phyloP scores from a whole-genome alignment of 1,140 invertebrate species.

The Caerostris extrusa region DNA sequence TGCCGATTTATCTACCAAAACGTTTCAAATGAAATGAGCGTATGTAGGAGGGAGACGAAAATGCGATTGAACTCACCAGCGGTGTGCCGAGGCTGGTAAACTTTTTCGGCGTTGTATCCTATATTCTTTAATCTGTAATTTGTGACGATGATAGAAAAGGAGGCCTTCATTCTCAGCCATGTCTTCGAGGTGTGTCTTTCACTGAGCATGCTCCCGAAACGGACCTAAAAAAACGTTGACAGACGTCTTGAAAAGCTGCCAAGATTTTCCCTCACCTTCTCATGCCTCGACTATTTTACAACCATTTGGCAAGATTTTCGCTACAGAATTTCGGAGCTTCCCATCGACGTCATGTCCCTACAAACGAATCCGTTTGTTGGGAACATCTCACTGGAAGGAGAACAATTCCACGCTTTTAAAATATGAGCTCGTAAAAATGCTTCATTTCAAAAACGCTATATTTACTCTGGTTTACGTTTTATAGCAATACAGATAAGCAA shows the following conservation, averaged over 20 bases:
- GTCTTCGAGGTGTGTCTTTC: conserved; percentile 31
- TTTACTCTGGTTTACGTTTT: conserved; percentile 14
- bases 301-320: conserved; percentile 34
- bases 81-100: conserved; percentile 63
- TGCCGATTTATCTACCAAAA: too few species aligned
- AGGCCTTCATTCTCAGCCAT: conserved; percentile 62
- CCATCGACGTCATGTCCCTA: conserved; percentile 18
- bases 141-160: conserved; percentile 62
- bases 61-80: conserved; percentile 27
- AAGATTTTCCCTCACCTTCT: conserved; percentile 46
- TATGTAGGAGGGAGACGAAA: too few species aligned
- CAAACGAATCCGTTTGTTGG: conserved; percentile 20
- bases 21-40: too few species aligned
- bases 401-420: conserved; percentile 29
- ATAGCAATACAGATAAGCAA: not conserved
- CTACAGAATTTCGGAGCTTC: conserved; percentile 28
- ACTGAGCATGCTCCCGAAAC: conserved; percentile 70
- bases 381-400: not conserved
- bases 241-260: conserved; percentile 65
- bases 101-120: conserved; percentile 68
- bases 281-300: conserved; percentile 44
- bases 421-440: conserved; percentile 24
- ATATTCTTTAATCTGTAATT: conserved; percentile 38
- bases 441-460: conserved; percentile 22
- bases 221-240: conserved; percentile 50